Percentiles rank a stretch among this genome's conserved stretches.
Conservation (phyloP, 2,113 vertebrate species). For the Electrona antarctica region DNA sequence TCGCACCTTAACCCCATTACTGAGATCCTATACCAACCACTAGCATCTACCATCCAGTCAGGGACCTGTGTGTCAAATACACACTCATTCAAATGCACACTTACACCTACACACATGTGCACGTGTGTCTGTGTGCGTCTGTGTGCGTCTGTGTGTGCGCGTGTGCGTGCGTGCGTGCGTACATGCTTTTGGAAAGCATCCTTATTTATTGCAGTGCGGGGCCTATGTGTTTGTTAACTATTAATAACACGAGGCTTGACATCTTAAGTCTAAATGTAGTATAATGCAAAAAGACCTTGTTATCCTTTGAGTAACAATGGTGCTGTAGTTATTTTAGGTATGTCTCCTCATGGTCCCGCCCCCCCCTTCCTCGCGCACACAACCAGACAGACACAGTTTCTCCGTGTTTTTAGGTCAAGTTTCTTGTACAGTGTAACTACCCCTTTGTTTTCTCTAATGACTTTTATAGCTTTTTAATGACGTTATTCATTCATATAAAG, state of each 20-base stretch:
- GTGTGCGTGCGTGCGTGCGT: background rate
- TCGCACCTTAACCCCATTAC: conserved; percentile 71
- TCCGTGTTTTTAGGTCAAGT: conserved; percentile 60
- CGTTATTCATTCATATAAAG: conserved; percentile 37
- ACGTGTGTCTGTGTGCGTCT: background rate
- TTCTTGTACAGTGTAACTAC: conserved; percentile 43
- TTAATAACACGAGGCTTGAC: conserved; percentile 26
- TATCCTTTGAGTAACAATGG: conserved; percentile 34
- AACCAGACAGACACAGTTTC: background rate
- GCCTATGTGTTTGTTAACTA: background rate
- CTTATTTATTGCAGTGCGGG: conserved; percentile 19
- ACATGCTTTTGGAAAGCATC: background rate
- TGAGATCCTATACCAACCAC: conserved; percentile 41
- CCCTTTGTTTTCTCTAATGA: conserved; percentile 33
- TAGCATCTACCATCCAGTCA: conserved; percentile 36
- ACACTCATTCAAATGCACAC: conserved; percentile 13
- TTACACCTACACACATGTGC: background rate
- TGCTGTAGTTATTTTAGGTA: conserved; percentile 35
- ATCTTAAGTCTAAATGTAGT: conserved; percentile 32
- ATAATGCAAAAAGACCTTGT: conserved; percentile 28
- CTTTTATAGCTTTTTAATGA: conserved; percentile 58
- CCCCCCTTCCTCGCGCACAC: conserved; percentile 6
- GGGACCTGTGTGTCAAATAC: conserved; percentile 20
- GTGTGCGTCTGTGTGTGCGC: too few relatives aligned
- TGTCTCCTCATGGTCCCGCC: conserved; percentile 31